phyloP scores from a whole-genome alignment of 35 echinoderm and acorn worm species.

The Apostichopus parvimensis region DNA sequence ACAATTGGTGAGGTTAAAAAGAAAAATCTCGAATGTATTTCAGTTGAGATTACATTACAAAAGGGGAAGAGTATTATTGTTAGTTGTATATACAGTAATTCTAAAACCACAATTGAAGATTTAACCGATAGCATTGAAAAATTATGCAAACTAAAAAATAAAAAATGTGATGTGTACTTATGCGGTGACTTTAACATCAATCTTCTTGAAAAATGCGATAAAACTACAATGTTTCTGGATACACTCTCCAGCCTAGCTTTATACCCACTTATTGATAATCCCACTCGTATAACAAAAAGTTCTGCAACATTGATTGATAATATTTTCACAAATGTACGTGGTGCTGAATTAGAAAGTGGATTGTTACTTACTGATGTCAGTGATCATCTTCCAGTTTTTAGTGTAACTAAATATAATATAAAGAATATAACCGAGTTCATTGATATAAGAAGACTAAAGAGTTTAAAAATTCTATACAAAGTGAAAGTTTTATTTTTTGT shows the following conservation, averaged over 20 bases:
- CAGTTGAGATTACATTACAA: background rate
- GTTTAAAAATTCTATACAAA: background rate
- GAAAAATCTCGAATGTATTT: slow-evolving; percentile 2
- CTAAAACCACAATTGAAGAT: background rate
- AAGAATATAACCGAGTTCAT: background rate
- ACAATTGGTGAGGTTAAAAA: background rate
- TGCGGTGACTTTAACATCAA: slow-evolving; percentile 23
- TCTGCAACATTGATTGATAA: slow-evolving; percentile 5
- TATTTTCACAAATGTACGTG: background rate
- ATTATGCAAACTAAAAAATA: background rate
- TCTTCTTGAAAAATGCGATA: background rate
- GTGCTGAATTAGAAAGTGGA: slow-evolving; percentile 7
- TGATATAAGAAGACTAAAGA: background rate
- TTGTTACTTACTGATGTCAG: background rate
- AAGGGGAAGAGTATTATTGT: slow-evolving; percentile 22
- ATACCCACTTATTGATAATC: background rate
- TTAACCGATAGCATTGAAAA: background rate
- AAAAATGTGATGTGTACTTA: slow-evolving; percentile 2
- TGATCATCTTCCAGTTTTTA: background rate
- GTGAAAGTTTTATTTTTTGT: background rate
- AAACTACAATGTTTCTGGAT: background rate
- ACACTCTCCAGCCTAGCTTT: background rate
- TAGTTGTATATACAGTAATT: background rate
- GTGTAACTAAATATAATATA: background rate
- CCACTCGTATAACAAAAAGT: slow-evolving; percentile 11